A percentile compares a stretch with the other conserved stretches of the same genome.
Conservation (phyloP, 2,888 invertebrate species). For the Camptogramma bilineatum region DNA sequence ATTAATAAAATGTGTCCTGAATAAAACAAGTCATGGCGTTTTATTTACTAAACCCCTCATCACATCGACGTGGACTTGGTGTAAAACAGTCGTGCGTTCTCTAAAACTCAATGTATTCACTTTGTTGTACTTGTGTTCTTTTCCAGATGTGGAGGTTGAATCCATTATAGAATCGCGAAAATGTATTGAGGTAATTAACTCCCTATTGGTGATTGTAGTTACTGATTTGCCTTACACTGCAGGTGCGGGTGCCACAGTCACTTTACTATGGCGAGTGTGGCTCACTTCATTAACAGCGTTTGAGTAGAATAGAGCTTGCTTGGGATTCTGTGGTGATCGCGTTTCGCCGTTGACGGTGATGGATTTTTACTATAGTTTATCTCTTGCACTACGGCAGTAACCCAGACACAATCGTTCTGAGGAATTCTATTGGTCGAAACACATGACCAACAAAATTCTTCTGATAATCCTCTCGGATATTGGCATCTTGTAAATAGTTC, state of each 20-base stretch:
- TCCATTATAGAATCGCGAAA: slow-evolving; percentile 84
- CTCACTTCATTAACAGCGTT: slow-evolving; percentile 66
- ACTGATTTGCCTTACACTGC: slow-evolving; percentile 71
- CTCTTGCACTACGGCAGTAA: slow-evolving; percentile 14
- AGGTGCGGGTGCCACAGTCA: slow-evolving; percentile 53
- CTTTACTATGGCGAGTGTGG: slow-evolving; percentile 47
- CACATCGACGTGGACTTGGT: slow-evolving; percentile 77
- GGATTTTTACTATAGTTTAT: slow-evolving; percentile 56
- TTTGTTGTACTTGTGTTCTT: slow-evolving; percentile 86
- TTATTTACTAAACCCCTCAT: slow-evolving; percentile 38
- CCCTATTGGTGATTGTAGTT: slow-evolving; percentile 83
- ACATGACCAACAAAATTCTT: neutral
- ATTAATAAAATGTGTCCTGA: slow-evolving; percentile 26
- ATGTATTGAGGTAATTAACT: slow-evolving; percentile 86
- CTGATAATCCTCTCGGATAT: neutral
- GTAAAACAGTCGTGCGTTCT: slow-evolving; percentile 81
- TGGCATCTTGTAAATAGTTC: neutral
- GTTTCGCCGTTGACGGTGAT: slow-evolving; percentile 66
- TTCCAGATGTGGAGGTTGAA: slow-evolving; percentile 85
- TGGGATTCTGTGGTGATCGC: slow-evolving; percentile 67
- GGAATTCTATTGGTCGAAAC: slow-evolving; percentile 1
- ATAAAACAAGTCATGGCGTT: slow-evolving; percentile 29
- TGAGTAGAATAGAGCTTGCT: slow-evolving; percentile 78
- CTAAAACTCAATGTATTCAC: slow-evolving; percentile 77
- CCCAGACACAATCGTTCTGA: slow-evolving; percentile 1